Evolutionary conservation across 1,140 invertebrate genomes (phyloP).

Genomic region (Ceratosolen solmsi): DNA sequence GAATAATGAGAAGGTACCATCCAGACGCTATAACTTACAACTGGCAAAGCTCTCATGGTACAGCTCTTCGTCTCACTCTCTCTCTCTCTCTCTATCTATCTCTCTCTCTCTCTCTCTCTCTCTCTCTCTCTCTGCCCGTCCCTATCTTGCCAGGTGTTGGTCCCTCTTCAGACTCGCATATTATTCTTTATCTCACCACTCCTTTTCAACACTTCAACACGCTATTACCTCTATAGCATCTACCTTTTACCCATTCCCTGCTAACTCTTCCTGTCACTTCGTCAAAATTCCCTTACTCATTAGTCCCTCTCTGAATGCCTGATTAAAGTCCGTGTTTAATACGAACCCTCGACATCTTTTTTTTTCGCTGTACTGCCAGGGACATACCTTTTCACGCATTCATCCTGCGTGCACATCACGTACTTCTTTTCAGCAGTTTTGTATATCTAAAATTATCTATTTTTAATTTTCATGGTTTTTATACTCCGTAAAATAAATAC

Average conservation of each 20-base stretch:
- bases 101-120: not conserved
- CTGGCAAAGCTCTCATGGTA: not conserved
- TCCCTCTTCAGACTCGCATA: not conserved
- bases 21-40: not conserved
- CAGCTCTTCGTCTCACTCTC: not conserved
- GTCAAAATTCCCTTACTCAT: slow-evolving; percentile 19
- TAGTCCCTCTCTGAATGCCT: slow-evolving; percentile 1
- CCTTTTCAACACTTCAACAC: slow-evolving; percentile 1
- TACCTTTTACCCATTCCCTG: slow-evolving; percentile 10
- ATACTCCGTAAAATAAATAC: not conserved
- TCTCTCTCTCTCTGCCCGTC: not conserved
- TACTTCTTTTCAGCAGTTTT: not conserved
- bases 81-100: no score
- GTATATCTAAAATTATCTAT: not conserved
- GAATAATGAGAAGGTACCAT: slow-evolving; percentile 21
- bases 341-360: slow-evolving; percentile 15
- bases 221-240: not conserved
- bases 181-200: slow-evolving; percentile 21
- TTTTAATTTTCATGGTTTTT: slow-evolving; percentile 2
- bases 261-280: slow-evolving; percentile 15
- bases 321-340: slow-evolving; percentile 21
- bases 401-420: not conserved
- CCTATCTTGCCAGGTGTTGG: not conserved
- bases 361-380: not conserved
- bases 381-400: slow-evolving; percentile 9